These are phyloP conservation scores for Micropoecilia bifurca DNA, from an alignment of 2,797 vertebrate species.

Conservation along the genomic window DNA sequence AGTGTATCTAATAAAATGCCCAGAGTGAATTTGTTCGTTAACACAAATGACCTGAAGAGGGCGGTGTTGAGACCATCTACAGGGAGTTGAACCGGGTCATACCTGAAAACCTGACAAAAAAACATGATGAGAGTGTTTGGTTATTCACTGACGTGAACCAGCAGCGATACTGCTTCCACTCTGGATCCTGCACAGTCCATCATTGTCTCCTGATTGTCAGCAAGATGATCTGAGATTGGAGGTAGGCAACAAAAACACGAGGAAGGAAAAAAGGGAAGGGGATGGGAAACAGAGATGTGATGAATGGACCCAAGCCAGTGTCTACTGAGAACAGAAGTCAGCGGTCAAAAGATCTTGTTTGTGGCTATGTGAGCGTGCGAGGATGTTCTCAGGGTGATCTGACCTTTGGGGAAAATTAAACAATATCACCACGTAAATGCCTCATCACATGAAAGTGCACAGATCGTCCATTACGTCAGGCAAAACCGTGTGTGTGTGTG, in stretches of 20 bases:
- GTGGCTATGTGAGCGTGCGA: background rate
- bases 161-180: slow-evolving; percentile 12
- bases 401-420: slow-evolving; percentile 45
- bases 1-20: background rate
- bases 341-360: slow-evolving; percentile 55
- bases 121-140: slow-evolving; percentile 21
- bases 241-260: slow-evolving; percentile 53
- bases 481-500: slow-evolving; percentile 45
- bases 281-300: slow-evolving; percentile 65
- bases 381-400: slow-evolving; percentile 46
- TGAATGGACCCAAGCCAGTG: slow-evolving; percentile 62
- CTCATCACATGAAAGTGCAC: slow-evolving; percentile 58
- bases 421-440: slow-evolving; percentile 60
- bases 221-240: slow-evolving; percentile 37
- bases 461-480: slow-evolving; percentile 48
- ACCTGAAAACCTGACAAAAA: slow-evolving; percentile 47
- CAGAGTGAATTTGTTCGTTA: slow-evolving; percentile 18
- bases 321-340: slow-evolving; percentile 72
- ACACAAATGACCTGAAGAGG: slow-evolving; percentile 57
- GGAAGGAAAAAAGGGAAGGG: slow-evolving; percentile 60
- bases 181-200: slow-evolving; percentile 9
- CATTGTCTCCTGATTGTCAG: slow-evolving; percentile 42
- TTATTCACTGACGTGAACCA: slow-evolving; percentile 26
- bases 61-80: slow-evolving; percentile 58
- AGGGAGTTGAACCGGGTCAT: slow-evolving; percentile 15